phyloP scores from a whole-genome alignment of 2,797 vertebrate species.

The Pangasius macronema region DNA sequence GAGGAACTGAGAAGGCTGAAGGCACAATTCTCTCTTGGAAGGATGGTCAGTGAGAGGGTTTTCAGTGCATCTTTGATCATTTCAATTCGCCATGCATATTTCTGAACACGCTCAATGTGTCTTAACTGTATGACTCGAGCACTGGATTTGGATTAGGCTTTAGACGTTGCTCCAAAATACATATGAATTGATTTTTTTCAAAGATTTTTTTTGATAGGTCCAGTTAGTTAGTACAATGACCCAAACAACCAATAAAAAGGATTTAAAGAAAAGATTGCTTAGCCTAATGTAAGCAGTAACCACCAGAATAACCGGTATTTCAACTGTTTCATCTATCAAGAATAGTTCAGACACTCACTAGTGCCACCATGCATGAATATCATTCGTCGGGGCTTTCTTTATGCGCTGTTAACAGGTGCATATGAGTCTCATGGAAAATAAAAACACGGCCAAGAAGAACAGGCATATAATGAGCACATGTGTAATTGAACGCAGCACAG shows the following conservation, averaged over 20 bases:
- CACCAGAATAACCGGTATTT: not conserved
- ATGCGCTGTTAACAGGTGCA: slow-evolving; percentile 53
- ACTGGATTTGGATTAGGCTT: not conserved
- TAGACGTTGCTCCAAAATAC: not conserved
- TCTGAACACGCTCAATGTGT: not conserved
- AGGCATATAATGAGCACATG: not conserved
- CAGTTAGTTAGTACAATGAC: not conserved
- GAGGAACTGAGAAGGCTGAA: not conserved
- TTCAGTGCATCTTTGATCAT: not conserved
- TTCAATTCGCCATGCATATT: not conserved
- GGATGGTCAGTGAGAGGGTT: not conserved
- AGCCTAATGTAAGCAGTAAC: not conserved
- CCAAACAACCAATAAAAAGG: not conserved
- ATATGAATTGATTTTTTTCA: not conserved
- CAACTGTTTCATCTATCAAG: not conserved
- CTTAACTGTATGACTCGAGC: not conserved
- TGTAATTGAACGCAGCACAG: not conserved
- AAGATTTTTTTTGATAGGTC: not conserved
- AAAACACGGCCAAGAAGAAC: not conserved
- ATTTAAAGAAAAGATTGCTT: not conserved
- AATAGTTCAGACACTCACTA: not conserved
- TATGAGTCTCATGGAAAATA: not conserved
- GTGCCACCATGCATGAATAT: slow-evolving; percentile 5
- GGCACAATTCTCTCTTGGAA: not conserved
- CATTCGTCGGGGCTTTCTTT: not conserved